Percentiles rank a stretch among this genome's conserved stretches.
These are phyloP conservation scores for Drosophila mauritiana DNA, from an alignment of 1,140 invertebrate genomes.

Conservation along the genomic window DNA sequence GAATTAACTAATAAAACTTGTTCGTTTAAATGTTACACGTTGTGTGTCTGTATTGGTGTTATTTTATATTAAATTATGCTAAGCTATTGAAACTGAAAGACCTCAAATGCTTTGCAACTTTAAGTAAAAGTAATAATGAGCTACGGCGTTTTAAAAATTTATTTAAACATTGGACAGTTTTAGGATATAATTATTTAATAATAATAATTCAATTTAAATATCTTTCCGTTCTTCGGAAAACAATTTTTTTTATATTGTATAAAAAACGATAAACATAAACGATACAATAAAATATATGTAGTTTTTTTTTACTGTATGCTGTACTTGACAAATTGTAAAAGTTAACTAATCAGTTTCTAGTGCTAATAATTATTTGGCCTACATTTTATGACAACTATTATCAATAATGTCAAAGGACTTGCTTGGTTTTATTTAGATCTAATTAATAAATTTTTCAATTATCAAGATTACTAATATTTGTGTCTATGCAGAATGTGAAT, in stretches of 20 bases:
- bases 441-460: neutral
- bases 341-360: neutral
- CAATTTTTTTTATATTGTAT: no score
- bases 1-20: slow-evolving; percentile 41
- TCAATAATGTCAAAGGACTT: neutral
- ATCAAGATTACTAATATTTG: neutral
- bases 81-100: slow-evolving; percentile 10
- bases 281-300: neutral
- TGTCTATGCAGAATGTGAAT: slow-evolving; percentile 24
- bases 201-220: no score
- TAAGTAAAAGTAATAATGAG: neutral
- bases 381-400: no score
- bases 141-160: neutral
- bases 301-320: neutral
- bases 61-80: slow-evolving; percentile 18
- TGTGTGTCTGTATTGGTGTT: slow-evolving; percentile 50
- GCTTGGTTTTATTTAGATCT: neutral
- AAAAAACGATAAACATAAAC: neutral
- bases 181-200: neutral
- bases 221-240: neutral
- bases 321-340: no score
- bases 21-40: slow-evolving; percentile 65
- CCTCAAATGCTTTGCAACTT: neutral
- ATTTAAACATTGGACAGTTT: neutral
- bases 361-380: neutral